Percentiles rank a stretch among this genome's conserved stretches.
Conservation (phyloP, 2,888 invertebrate species). For the Miltochrista miniata region DNA sequence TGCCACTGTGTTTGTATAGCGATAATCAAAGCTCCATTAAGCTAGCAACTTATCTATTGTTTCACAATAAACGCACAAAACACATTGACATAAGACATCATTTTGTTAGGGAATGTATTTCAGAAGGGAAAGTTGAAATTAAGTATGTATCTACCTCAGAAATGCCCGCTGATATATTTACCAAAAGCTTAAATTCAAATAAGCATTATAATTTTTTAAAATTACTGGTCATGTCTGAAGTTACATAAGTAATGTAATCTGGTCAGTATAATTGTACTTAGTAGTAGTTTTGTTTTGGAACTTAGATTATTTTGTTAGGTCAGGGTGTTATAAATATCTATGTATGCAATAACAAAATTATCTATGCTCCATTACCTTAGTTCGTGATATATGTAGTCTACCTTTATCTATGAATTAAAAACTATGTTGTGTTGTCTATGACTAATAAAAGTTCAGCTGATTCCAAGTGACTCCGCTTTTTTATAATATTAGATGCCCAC, state of each 20-base stretch:
- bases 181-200: background rate
- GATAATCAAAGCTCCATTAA: constrained; percentile 7
- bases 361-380: no score
- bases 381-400: no score
- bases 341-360: no score
- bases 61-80: constrained; percentile 14
- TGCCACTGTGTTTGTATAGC: constrained; percentile 2
- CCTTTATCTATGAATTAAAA: no score
- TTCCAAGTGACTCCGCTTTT: no score
- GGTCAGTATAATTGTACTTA: no score
- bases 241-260: background rate
- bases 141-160: constrained; percentile 3
- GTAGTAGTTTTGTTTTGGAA: background rate
- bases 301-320: constrained; percentile 5
- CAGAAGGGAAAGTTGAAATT: background rate
- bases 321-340: background rate
- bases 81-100: constrained; percentile 19
- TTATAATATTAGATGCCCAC: no score
- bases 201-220: constrained; percentile 1
- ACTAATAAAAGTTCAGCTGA: no score
- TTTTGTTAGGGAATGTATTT: constrained; percentile 14
- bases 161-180: constrained; percentile 3
- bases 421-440: no score
- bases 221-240: background rate
- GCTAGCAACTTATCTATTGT: constrained; percentile 4